Conservation (phyloP, 2,113 vertebrate species). For the Eubucco bourcierii region DNA sequence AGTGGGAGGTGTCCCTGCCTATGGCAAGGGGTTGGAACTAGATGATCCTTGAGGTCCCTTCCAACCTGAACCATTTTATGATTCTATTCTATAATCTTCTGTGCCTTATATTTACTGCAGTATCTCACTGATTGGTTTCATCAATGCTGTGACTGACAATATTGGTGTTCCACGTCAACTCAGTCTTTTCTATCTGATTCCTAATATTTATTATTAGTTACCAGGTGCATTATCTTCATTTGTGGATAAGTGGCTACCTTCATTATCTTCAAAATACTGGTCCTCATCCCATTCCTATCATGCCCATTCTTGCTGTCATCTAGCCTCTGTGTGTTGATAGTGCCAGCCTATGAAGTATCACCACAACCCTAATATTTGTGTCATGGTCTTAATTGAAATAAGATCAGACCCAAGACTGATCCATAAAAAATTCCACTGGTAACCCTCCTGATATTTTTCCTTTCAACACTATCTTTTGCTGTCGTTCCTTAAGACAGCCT, state of each 20-base stretch:
- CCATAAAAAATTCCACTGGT: conserved; percentile 38
- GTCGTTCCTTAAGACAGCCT: conserved; percentile 14
- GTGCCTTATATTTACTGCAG: neutral
- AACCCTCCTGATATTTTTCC: neutral
- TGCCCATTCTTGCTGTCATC: conserved; percentile 7
- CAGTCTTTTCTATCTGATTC: conserved; percentile 5
- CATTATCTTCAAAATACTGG: conserved; percentile 38
- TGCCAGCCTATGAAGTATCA: neutral
- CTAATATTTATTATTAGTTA: conserved; percentile 50
- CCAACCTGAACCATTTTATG: too few species aligned
- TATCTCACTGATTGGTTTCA: neutral
- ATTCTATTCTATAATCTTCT: neutral
- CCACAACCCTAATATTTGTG: conserved; percentile 17
- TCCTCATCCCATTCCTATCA: conserved; percentile 7
- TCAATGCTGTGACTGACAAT: neutral
- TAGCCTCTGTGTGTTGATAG: neutral
- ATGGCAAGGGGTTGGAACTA: too few species aligned
- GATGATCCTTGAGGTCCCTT: too few species aligned
- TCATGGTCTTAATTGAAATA: conserved; percentile 33
- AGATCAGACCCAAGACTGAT: conserved; percentile 22
- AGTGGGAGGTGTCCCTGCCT: too few species aligned
- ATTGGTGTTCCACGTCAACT: neutral
- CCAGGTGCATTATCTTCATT: conserved; percentile 41
- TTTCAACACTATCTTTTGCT: conserved; percentile 53
- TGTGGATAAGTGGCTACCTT: conserved; percentile 1